Evolutionary conservation across 2,888 invertebrate genomes (phyloP), one percentile per base, ranked within the genome.

Genomic region (Ormyrus thymus): DNA sequence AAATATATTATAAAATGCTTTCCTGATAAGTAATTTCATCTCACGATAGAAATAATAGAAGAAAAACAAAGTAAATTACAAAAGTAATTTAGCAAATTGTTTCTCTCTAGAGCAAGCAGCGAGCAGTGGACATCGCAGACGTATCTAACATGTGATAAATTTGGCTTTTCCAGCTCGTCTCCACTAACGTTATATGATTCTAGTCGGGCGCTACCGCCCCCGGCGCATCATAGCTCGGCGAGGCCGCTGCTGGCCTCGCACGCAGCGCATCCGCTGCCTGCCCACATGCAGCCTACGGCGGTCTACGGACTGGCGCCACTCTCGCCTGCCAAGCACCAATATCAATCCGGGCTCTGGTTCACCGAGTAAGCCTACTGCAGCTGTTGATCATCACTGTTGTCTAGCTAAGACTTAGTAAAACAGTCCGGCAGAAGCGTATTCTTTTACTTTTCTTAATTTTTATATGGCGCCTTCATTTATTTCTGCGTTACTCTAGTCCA

Each of bases 211-310:
- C 90, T 96, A 58, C 96, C 96, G 66, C 96, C 97, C 9, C 95
- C 95, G 68, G 96, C 97, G 29, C 97, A 96, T 90, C 95, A 96
- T 91, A 94, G 94, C 84, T 94, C 94, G 86, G 95, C 95, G 71
- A 91, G 94, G 87, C 93, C 93, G 72, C 92, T 93, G 84, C 89
- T 93, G 88, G 92, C 93, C 66, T 92, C 92, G 83, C 93, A 95
- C 90, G 93, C 95, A 81, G 92, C 93, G 69, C 95, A 96, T 90
- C 95, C 95, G 64, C 90, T 96, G 86, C 96, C 96, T 81, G 96
- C 96, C 8, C 96, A 96, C 89, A 93, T 96, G 90, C 95, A 95
- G 89, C 95, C 92, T 70, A 90, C 92, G 8, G 88, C 90, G 66
- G 91, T 92, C 56, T 94, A 94, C 86, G 93, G 94, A 79, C 93